Evolutionary conservation across 2,797 vertebrate genomes (phyloP), one percentile per base, ranked within the genome.

Genomic region (Atherinosoma microstoma): DNA sequence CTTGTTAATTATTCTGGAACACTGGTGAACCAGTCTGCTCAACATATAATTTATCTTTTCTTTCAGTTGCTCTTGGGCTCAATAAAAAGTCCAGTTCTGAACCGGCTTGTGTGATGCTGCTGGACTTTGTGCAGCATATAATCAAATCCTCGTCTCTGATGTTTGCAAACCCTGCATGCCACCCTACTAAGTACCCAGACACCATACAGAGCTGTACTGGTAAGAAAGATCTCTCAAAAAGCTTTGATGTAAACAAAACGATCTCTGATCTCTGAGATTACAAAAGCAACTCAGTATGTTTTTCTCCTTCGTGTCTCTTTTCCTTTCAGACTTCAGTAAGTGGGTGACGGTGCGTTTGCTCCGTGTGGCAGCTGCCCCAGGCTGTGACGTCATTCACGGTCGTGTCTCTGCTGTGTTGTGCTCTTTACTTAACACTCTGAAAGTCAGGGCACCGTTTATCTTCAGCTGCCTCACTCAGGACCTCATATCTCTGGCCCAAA

Each of bases 51-150:
- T 3, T 62, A 16, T 64, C 4, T 71, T 2, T 69, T 83, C 32
- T 87, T 92, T 0, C 78, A 99, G 97, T 99, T 93, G 97, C 97
- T 80, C 67, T 98, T 60, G 97, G 99, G 76, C 93, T 99, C 75
- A 87, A 93, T 69, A 99, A 98, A 92, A 99, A 97, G 92, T 96
- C 94, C 60, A 96, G 95, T 74, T 96, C 96, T 6, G 96, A 98
- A 77, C 97, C 97, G 15, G 96, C 97, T 67, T 99, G 97, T 88
- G 96, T 99, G 67, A 99, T 99, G 97, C 91, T 99, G 67, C 93
- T 99, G 83, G 97, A 98, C 89, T 99, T 99, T 84, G 96, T 99
- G 84, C 97, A 97, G 76, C 96, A 99, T 75, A 98, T 99, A 10
- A 96, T 99, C 93, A 99, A 97, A 87, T 99, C 98, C 27, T 99